These are phyloP conservation scores for Rhopalosiphum padi DNA, from an alignment of 1,140 invertebrate genomes.

Conservation along the genomic window DNA sequence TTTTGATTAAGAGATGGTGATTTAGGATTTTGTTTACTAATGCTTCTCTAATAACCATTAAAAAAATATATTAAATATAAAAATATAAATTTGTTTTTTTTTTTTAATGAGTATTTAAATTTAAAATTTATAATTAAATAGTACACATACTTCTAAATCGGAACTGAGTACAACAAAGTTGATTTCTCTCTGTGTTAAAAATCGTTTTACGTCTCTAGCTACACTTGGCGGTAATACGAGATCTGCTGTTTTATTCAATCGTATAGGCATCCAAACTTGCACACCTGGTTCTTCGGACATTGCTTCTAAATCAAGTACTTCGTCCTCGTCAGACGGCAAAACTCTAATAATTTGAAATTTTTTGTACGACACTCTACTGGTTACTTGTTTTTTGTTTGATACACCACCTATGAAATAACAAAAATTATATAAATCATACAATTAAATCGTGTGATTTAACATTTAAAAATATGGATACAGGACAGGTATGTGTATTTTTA, in stretches of 20 bases:
- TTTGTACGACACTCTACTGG: slow-evolving; percentile 53
- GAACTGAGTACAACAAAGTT: slow-evolving; percentile 74
- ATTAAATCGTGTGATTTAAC: too few species aligned
- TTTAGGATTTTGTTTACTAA: slow-evolving; percentile 73
- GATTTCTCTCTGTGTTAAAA: slow-evolving; percentile 71
- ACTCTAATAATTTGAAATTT: slow-evolving; percentile 60
- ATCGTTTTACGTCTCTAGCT: slow-evolving; percentile 70
- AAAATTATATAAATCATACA: not conserved
- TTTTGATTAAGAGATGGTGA: slow-evolving; percentile 68
- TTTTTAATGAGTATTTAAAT: not conserved
- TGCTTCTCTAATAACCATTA: slow-evolving; percentile 66
- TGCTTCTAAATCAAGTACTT: slow-evolving; percentile 61
- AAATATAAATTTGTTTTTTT: too few species aligned
- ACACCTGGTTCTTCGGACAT: slow-evolving; percentile 65
- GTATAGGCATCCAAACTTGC: slow-evolving; percentile 68
- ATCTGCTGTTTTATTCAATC: slow-evolving; percentile 71
- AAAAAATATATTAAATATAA: not conserved
- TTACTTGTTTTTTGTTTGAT: not conserved
- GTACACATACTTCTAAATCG: slow-evolving; percentile 72
- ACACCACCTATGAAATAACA: not conserved
- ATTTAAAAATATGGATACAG: not conserved
- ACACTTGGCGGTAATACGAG: slow-evolving; percentile 74
- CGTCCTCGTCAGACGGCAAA: slow-evolving; percentile 55
- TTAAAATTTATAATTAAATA: not conserved
- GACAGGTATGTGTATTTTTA: not conserved